Base-by-base conservation (phyloP, 2,113 vertebrate genomes). In the Paradoxurus hermaphroditus region DNA sequence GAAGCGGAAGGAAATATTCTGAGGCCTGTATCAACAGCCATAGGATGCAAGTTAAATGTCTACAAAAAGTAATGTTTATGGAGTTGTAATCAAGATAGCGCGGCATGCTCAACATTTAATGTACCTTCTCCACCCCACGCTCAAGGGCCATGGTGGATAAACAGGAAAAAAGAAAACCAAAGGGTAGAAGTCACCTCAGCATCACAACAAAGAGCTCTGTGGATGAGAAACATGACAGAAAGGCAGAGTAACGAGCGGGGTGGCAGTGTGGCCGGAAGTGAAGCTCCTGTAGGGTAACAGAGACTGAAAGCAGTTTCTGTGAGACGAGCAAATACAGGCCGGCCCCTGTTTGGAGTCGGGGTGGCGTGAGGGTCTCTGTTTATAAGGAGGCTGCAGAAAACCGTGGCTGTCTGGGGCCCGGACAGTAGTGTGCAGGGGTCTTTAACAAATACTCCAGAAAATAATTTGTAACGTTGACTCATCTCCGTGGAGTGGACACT, bases 301-400 rank as follows among this genome's bases (percentile, higher is more conserved):
- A 51, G 53, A 16, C 23, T 5, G 6, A n/a, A 15, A 90, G 63
- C 10, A 27, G 27, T 36, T 81, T 75, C 85, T n/a, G 6, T 21
- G 46, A 46, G 34, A 70, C 0, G 18, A 19, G 51, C 39, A 51
- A 53, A 8, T 46, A 27, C 41, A 68, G 49, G 34, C 7, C 1
- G 21, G 31, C 51, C 79, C 41, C 62, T 0, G 10, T 27, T 0
- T 1, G 56, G 62, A n/a, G 14, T 0, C 36, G 44, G 16, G 49
- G n/a, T 9, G 11, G 31, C 7, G 0, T 4, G 4, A 29, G 59
- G 1, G 18, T 34, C 67, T 59, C 67, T 63, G 19, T 31, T 62
- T 11, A 23, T 0, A 70, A 72, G 51, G 34, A 72, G 75, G 34
- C 0, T 4, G 56, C 63, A 59, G 59, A 46, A n/a, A 11, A 41